Evolutionary conservation across 2,888 invertebrate genomes (phyloP), one percentile per base, ranked within the genome.

Genomic region (Argynnis bischoffii): DNA sequence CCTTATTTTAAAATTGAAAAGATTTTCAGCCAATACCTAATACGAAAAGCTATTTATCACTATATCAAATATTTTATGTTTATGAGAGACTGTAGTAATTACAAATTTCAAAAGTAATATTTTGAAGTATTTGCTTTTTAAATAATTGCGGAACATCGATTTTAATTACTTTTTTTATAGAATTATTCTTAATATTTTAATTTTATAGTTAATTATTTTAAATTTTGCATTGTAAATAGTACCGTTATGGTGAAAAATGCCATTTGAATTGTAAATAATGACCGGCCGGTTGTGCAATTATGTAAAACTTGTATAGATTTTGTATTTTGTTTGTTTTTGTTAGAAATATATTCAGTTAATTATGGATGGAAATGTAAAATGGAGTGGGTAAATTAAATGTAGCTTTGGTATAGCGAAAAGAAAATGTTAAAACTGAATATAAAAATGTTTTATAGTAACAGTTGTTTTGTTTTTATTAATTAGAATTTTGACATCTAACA

Each of bases 271-370:
- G 69, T 72, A 69, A 61, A 70, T 80, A 41, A 79, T 79, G 76
- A 80, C 84, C 86, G 92, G 92, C 92, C 92, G 92, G 92, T 89
- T 86, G 92, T 92, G 92, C 92, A 92, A 92, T 92, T 73, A 69
- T 67, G 54, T 18, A 60, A 50, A 55, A 53, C 47, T 47, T 64
- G 35, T 60, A 54, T 70, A 67, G 56, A 54, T 48, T 65, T 67
- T 46, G 31, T 47, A 56, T 56, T 54, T n/a, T 26, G 3, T 55
- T 64, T 46, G 41, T 60, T 48, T 47, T 59, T 18, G 60, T 68
- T 56, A 21, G 21, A 13, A 59, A 21, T 18, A 11, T 50, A 50
- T 64, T 53, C 41, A 13, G 59, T 11, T 59, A 48, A 54, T 59
- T 47, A 64, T 55, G 55, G 31, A 55, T 56, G 50, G 55, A 47